phyloP scores from a whole-genome alignment of 2,797 vertebrate species.

The Pachyuromys duprasi region DNA sequence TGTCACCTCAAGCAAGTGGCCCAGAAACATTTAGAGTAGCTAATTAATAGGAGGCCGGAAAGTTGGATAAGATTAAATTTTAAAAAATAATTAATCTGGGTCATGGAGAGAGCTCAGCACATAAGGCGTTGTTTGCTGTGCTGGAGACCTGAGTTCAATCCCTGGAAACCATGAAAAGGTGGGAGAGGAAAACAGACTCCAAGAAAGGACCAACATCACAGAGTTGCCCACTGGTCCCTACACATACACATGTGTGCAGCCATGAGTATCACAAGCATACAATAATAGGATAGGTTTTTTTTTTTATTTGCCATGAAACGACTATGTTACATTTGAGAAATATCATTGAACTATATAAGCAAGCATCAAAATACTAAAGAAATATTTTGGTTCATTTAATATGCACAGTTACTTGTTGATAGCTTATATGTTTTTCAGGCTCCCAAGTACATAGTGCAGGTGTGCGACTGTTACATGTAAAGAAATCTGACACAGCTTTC shows the following conservation, averaged over 20 bases:
- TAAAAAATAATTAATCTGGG: not conserved
- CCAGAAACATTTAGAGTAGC: not conserved
- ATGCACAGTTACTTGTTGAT: constrained; percentile 11
- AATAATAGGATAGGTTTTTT: not conserved
- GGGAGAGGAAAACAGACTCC: not conserved
- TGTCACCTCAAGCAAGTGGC: not conserved
- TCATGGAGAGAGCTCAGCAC: not conserved
- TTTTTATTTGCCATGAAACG: not conserved
- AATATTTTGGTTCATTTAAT: constrained; percentile 10
- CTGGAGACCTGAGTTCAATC: not conserved
- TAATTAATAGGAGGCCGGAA: constrained; percentile 3
- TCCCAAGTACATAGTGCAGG: constrained; percentile 6
- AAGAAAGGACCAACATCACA: not conserved
- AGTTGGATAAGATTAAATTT: not conserved
- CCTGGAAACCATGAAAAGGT: not conserved
- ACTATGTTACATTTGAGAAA: constrained; percentile 14
- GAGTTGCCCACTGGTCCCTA: not conserved
- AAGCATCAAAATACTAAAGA: constrained; percentile 34
- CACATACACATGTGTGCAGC: not conserved
- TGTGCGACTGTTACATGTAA: not conserved
- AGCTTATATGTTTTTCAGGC: not conserved
- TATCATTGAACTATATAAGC: not conserved
- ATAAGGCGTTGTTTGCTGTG: not conserved
- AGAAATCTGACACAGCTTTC: constrained; percentile 19
- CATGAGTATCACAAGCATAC: not conserved